A percentile compares a stretch with the other conserved stretches of the same genome.
Evolutionary conservation across 2,113 vertebrate species (phyloP).

Genomic region (Heterochromis multidens): DNA sequence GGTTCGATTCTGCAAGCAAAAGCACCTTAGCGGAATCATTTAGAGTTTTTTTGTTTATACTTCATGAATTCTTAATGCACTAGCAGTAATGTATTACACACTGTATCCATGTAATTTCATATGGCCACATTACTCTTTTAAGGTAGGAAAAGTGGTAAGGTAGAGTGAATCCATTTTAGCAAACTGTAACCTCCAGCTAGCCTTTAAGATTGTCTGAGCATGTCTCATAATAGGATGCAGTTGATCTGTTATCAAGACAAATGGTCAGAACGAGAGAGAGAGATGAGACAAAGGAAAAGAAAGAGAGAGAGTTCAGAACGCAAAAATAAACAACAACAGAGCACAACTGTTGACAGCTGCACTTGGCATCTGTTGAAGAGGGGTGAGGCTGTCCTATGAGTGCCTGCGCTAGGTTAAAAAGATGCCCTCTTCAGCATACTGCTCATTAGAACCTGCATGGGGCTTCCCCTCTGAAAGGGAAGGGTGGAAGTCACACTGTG

Average conservation of each 20-base stretch:
- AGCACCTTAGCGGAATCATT: slow-evolving; percentile 52
- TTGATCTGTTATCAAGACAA: slow-evolving; percentile 33
- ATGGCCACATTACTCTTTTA: slow-evolving; percentile 61
- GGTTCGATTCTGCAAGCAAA: slow-evolving; percentile 60
- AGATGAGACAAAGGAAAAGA: neutral
- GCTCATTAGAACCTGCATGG: slow-evolving; percentile 87
- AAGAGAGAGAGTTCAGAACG: slow-evolving; percentile 28
- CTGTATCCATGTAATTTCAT: slow-evolving; percentile 62
- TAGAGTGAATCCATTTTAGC: slow-evolving; percentile 44
- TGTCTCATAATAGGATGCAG: slow-evolving; percentile 39
- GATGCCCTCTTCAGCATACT: slow-evolving; percentile 85
- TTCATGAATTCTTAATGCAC: slow-evolving; percentile 73
- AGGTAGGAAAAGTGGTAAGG: slow-evolving; percentile 19
- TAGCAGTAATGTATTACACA: slow-evolving; percentile 62
- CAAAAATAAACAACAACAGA: slow-evolving; percentile 67
- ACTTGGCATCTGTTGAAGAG: slow-evolving; percentile 89
- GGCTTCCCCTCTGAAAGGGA: slow-evolving; percentile 75
- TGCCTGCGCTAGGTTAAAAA: slow-evolving; percentile 92
- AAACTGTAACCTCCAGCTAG: slow-evolving; percentile 51
- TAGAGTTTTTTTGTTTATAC: slow-evolving; percentile 54
- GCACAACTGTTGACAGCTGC: slow-evolving; percentile 85
- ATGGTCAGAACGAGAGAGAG: neutral
- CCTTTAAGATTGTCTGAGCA: slow-evolving; percentile 47
- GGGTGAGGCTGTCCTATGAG: slow-evolving; percentile 82
- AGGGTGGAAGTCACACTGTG: slow-evolving; percentile 36